These are phyloP conservation scores for Caradrina kadenii DNA, from an alignment of 2,888 invertebrate genomes.

Conservation along the genomic window DNA sequence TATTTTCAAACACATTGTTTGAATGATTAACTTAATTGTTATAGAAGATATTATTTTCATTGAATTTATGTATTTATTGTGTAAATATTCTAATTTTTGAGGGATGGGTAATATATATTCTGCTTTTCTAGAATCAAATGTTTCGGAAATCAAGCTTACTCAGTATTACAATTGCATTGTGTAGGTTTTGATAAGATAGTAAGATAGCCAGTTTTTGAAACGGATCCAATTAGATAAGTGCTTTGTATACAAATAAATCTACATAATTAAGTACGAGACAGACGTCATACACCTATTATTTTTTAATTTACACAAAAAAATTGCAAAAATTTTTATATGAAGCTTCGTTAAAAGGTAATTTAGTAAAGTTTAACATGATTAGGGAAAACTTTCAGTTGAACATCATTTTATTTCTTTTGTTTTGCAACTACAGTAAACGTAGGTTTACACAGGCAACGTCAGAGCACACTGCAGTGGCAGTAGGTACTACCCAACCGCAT, in stretches of 20 bases:
- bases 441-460: not conserved
- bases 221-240: constrained; percentile 4
- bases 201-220: not conserved
- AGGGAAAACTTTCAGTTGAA: too few relatives aligned
- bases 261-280: not conserved
- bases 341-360: too few relatives aligned
- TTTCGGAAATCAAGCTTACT: constrained; percentile 11
- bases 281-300: not conserved
- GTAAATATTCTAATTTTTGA: too few relatives aligned
- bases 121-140: not conserved
- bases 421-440: not conserved
- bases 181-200: constrained; percentile 19
- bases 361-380: too few relatives aligned
- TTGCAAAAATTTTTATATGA: too few relatives aligned
- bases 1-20: not conserved
- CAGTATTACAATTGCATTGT: not conserved
- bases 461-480: not conserved
- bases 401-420: not conserved
- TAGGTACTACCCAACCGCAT: too few relatives aligned
- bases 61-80: too few relatives aligned
- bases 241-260: not conserved
- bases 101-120: not conserved
- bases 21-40: too few relatives aligned
- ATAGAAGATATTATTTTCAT: too few relatives aligned
- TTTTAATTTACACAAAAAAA: not conserved